Evolutionary conservation across 2,113 vertebrate genomes (phyloP).

Genomic region (Apteryx owenii): DNA sequence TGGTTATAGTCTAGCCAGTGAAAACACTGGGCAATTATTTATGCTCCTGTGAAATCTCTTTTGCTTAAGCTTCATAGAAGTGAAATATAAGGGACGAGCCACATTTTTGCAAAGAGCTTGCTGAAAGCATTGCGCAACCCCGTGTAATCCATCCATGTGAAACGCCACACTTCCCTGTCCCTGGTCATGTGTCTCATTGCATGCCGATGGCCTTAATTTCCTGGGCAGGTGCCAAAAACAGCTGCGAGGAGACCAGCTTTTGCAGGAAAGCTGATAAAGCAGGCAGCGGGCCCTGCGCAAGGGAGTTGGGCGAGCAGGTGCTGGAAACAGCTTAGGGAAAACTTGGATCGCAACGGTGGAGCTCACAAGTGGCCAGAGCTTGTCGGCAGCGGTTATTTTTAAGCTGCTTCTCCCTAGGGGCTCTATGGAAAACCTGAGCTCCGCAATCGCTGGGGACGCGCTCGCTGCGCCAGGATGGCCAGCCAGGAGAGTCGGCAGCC

Average conservation of each 20-base stretch:
- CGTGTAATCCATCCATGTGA: neutral
- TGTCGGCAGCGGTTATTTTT: neutral
- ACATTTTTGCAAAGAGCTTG: neutral
- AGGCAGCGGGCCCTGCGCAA: neutral
- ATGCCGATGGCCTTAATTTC: neutral
- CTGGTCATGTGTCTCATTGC: neutral
- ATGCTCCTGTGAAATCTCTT: neutral
- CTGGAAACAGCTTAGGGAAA: neutral
- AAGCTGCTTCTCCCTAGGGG: neutral
- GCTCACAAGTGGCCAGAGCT: neutral
- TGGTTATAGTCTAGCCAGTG: neutral
- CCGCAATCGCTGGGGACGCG: no score
- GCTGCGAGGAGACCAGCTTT: neutral
- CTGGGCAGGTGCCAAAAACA: neutral
- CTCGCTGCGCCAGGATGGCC: no score
- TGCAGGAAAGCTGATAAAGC: neutral
- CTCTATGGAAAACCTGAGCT: no score
- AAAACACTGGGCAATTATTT: neutral
- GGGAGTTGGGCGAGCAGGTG: neutral
- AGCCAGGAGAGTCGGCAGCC: no score
- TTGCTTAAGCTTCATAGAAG: neutral
- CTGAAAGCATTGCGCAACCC: neutral
- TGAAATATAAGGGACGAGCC: fast-evolving
- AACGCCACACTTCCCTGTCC: neutral
- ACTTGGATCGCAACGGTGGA: neutral